phyloP scores from a whole-genome alignment of 2,113 vertebrate genomes.

The Pongo pygmaeus region DNA sequence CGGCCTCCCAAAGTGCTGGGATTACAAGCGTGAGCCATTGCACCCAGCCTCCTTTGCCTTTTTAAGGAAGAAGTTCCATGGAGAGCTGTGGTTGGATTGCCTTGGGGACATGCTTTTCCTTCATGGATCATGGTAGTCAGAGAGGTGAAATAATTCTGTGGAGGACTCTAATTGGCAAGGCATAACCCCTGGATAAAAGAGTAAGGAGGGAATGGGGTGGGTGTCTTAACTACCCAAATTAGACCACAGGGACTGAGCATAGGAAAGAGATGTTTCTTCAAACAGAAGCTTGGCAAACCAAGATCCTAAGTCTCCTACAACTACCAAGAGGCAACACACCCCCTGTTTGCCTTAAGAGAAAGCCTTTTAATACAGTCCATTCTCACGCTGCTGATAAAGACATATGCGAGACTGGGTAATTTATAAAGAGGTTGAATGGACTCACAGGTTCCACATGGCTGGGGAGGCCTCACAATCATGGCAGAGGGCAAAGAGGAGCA shows the following conservation, averaged over 20 bases:
- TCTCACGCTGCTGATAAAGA: too few relatives aligned
- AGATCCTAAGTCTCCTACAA: not conserved
- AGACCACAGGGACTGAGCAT: not conserved
- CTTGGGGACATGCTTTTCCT: not conserved
- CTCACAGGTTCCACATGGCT: too few relatives aligned
- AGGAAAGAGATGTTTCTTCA: not conserved
- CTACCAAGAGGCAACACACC: not conserved
- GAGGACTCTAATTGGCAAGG: not conserved
- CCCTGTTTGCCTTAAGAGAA: not conserved
- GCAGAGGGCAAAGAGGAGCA: too few relatives aligned
- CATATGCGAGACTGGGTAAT: too few relatives aligned
- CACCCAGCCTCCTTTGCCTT: not conserved
- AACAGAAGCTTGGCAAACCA: not conserved
- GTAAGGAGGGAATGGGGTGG: not conserved
- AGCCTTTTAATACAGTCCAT: too few relatives aligned
- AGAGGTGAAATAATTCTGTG: not conserved
- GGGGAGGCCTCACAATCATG: too few relatives aligned
- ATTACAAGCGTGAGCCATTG: too few relatives aligned
- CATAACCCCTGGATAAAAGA: not conserved
- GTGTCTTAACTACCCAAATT: fast-evolving
- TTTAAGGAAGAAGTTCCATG: not conserved
- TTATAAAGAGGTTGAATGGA: too few relatives aligned
- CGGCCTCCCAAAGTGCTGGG: too few relatives aligned
- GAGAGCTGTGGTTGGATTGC: not conserved
- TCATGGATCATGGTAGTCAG: not conserved